phyloP scores from a whole-genome alignment of 2,113 vertebrate species.

The Meles meles region DNA sequence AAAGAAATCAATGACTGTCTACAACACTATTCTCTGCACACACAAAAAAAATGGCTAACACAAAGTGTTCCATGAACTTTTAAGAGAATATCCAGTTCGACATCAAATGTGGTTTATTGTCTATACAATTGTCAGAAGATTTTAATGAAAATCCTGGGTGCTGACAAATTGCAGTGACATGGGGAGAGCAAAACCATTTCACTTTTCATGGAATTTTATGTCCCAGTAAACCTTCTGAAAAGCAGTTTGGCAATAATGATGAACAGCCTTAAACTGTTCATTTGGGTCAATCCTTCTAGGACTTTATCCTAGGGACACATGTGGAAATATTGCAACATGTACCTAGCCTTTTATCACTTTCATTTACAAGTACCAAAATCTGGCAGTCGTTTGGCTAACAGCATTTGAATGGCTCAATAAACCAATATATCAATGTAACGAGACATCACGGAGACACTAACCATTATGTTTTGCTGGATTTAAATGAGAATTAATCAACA shows the following conservation, averaged over 20 bases:
- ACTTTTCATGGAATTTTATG: not conserved
- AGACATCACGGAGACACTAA: not conserved
- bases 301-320: not conserved
- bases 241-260: not conserved
- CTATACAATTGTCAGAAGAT: not conserved
- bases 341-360: not conserved
- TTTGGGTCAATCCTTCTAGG: not conserved
- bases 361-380: not conserved
- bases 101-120: not conserved
- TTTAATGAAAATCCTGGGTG: not conserved
- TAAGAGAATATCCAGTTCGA: not conserved
- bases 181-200: not conserved
- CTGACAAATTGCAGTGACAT: fast-evolving
- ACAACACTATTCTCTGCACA: not conserved
- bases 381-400: not conserved
- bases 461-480: not conserved
- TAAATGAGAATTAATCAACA: not conserved
- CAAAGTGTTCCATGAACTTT: not conserved
- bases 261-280: not conserved
- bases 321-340: not conserved
- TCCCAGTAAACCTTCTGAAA: not conserved
- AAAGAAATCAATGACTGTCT: not conserved
- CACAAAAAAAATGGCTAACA: not conserved
- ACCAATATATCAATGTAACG: not conserved
- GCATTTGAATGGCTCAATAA: not conserved